Conservation (phyloP, 2,888 invertebrate species). For the Lucinisca nassula region DNA sequence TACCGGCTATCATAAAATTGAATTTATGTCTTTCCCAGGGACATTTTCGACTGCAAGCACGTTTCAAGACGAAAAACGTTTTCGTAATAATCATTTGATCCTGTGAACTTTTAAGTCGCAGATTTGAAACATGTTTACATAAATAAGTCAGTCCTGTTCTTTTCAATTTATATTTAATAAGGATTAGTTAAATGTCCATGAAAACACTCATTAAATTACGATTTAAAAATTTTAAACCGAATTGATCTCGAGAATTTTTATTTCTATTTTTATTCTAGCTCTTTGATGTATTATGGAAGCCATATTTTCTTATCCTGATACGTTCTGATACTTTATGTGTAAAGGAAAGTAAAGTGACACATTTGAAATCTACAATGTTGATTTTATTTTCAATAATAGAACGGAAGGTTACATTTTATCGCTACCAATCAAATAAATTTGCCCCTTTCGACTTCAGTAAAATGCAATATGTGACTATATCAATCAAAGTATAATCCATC, state of each 20-base stretch:
- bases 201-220: neutral
- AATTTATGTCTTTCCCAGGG: neutral
- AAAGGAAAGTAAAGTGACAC: neutral
- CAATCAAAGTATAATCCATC: too few species aligned
- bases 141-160: neutral
- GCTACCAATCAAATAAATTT: too few species aligned
- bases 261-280: neutral
- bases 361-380: neutral
- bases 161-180: neutral
- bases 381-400: neutral
- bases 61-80: neutral
- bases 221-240: neutral
- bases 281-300: neutral
- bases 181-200: neutral
- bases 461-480: too few species aligned
- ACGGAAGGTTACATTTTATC: too few species aligned
- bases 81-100: neutral
- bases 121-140: neutral
- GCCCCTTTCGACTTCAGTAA: too few species aligned
- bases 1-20: neutral
- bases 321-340: neutral
- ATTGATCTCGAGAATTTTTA: neutral
- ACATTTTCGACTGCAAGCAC: neutral
- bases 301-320: neutral
- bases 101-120: neutral